phyloP scores from a whole-genome alignment of 2,797 vertebrate genomes.

The Florisuga fusca region DNA sequence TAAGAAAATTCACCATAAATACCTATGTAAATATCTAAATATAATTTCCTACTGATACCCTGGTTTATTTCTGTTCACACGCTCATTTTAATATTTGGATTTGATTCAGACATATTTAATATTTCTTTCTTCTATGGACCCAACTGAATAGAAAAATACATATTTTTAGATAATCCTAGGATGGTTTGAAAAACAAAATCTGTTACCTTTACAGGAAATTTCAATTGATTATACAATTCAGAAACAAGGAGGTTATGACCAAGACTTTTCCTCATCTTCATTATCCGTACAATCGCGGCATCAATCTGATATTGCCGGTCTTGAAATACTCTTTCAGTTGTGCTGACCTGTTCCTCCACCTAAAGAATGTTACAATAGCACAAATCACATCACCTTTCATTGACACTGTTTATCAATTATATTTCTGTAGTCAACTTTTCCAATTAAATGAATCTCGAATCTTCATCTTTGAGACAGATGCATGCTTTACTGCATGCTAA shows the following conservation, averaged over 20 bases:
- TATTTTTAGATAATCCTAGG: not conserved
- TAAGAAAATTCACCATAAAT: not conserved
- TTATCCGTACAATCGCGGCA: constrained; percentile 92
- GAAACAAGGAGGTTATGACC: constrained; percentile 94
- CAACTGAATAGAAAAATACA: not conserved
- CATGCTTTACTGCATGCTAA: not conserved
- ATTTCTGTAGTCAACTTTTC: not conserved
- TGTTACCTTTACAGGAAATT: constrained; percentile 93
- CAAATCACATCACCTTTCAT: not conserved
- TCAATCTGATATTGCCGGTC: constrained; percentile 95
- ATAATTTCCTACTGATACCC: not conserved
- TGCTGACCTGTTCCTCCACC: constrained; percentile 95
- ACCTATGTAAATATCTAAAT: not conserved
- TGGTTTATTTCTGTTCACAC: not conserved
- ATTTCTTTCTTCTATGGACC: not conserved
- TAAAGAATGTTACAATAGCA: constrained; percentile 50
- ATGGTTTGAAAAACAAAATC: not conserved
- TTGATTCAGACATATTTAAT: not conserved
- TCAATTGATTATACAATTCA: constrained; percentile 93
- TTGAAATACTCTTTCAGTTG: constrained; percentile 93
- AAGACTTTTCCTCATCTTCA: constrained; percentile 97
- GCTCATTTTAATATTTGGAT: not conserved
- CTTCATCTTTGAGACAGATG: not conserved
- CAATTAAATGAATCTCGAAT: not conserved
- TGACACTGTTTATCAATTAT: not conserved